Conservation (phyloP, 2,888 invertebrate genomes). For the Brachylomia viminalis region DNA sequence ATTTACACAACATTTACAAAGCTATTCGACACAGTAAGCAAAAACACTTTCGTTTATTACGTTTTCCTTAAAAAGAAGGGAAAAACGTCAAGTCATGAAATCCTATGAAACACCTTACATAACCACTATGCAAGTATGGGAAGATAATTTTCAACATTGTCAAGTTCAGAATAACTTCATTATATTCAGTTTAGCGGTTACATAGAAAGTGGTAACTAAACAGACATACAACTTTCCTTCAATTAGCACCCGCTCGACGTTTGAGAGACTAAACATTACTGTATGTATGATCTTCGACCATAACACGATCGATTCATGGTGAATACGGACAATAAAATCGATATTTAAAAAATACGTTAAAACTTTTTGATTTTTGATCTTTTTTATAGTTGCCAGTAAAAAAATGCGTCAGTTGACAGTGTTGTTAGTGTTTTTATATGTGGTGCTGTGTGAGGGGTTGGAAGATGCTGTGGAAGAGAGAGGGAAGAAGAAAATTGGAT, state of each 20-base stretch:
- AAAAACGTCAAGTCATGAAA: conserved; percentile 32
- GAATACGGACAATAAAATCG: conserved; percentile 50
- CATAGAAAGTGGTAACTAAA: conserved; percentile 63
- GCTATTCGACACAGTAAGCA: neutral
- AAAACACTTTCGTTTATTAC: conserved; percentile 38
- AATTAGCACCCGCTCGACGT: conserved; percentile 69
- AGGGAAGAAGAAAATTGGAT: conserved; percentile 85
- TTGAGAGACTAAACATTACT: conserved; percentile 49
- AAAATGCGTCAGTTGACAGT: conserved; percentile 68
- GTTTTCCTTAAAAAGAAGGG: conserved; percentile 8
- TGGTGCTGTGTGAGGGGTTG: conserved; percentile 69
- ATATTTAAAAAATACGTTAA: conserved; percentile 10
- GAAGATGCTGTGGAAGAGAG: conserved; percentile 76
- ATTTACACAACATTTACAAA: conserved; percentile 27
- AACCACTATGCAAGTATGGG: conserved; percentile 48
- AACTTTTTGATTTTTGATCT: conserved; percentile 11
- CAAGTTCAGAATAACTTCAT: conserved; percentile 75
- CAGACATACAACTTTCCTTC: conserved; percentile 67
- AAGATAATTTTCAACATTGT: conserved; percentile 69
- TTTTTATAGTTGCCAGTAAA: conserved; percentile 34
- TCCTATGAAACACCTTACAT: conserved; percentile 39
- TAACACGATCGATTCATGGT: conserved; percentile 42
- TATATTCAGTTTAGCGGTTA: conserved; percentile 68
- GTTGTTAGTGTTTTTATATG: conserved; percentile 65
- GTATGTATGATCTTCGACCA: conserved; percentile 39